phyloP scores from a whole-genome alignment of 1,140 invertebrate species.

The Drosophila murphyi region DNA sequence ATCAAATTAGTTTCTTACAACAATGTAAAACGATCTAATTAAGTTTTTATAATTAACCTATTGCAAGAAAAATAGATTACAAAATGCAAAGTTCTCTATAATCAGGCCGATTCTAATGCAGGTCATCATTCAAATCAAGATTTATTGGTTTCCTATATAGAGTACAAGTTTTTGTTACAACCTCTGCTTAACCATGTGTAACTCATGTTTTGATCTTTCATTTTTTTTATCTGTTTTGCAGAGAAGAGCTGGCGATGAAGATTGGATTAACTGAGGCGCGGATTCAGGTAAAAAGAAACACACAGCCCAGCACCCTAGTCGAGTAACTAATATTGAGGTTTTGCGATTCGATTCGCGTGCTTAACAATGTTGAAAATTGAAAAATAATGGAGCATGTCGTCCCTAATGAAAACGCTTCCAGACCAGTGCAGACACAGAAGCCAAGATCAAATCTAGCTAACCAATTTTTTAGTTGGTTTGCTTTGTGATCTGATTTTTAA shows the following conservation, averaged over 20 bases:
- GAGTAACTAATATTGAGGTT: conserved; percentile 44
- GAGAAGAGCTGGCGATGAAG: conserved; percentile 98
- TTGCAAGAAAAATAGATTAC: no score
- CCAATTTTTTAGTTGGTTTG: conserved; percentile 13
- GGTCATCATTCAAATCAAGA: no score
- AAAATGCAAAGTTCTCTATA: no score
- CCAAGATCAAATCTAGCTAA: conserved; percentile 31
- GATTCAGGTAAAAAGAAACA: conserved; percentile 93
- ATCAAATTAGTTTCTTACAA: background rate
- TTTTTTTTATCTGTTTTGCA: conserved; percentile 84
- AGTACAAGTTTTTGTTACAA: background rate
- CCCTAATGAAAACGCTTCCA: conserved; percentile 64
- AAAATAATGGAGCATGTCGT: conserved; percentile 81
- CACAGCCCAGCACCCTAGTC: background rate
- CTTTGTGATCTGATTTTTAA: conserved; percentile 61
- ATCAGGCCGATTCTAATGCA: no score
- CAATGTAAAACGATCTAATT: background rate
- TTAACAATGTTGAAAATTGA: conserved; percentile 81
- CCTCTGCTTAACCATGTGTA: conserved; percentile 18
- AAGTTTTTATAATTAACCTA: no score
- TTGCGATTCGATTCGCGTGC: conserved; percentile 59
- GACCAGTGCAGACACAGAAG: conserved; percentile 3
- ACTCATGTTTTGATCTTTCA: conserved; percentile 4
- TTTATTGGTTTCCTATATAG: background rate
- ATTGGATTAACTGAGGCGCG: conserved; percentile 98